Percentiles rank a stretch among this genome's conserved stretches.
These are phyloP conservation scores for Scotopteryx bipunctaria DNA, from an alignment of 2,888 invertebrate species.

Conservation along the genomic window DNA sequence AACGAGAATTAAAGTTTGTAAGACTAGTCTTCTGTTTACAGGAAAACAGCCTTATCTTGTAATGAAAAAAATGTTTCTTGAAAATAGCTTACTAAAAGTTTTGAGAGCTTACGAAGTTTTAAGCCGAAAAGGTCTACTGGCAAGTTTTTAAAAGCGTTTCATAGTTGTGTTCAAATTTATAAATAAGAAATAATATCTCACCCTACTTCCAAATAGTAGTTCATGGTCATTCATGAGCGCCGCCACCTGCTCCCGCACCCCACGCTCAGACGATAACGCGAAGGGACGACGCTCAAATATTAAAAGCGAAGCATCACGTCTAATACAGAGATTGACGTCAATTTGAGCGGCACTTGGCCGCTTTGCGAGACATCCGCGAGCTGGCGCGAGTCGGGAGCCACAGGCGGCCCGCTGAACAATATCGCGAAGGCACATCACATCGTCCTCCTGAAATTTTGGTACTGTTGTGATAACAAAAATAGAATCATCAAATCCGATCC, in stretches of 20 bases:
- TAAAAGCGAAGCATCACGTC: constrained; percentile 56
- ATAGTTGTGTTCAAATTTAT: neutral
- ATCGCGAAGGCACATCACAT: too few species aligned
- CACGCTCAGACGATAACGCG: constrained; percentile 35
- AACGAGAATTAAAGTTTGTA: constrained; percentile 61
- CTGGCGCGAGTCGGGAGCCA: constrained; percentile 11
- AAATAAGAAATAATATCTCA: neutral
- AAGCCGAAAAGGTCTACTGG: too few species aligned
- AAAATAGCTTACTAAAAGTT: neutral
- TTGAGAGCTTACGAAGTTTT: too few species aligned
- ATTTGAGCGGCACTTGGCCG: constrained; percentile 60
- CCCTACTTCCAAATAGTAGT: too few species aligned
- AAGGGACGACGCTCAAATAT: constrained; percentile 51
- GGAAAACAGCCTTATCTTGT: constrained; percentile 1
- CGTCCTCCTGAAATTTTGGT: too few species aligned
- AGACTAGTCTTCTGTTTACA: constrained; percentile 37
- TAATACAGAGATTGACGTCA: constrained; percentile 62
- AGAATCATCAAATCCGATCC: too few species aligned
- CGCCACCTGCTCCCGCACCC: constrained; percentile 20
- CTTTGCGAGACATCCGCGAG: constrained; percentile 44
- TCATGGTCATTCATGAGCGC: constrained; percentile 8
- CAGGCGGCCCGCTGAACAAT: neutral
- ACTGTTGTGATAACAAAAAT: too few species aligned
- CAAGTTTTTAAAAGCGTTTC: neutral
- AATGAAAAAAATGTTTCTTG: neutral